Percentiles rank a stretch among this genome's conserved stretches.
phyloP scores from a whole-genome alignment of 2,888 invertebrate genomes.

The Troides aeacus region DNA sequence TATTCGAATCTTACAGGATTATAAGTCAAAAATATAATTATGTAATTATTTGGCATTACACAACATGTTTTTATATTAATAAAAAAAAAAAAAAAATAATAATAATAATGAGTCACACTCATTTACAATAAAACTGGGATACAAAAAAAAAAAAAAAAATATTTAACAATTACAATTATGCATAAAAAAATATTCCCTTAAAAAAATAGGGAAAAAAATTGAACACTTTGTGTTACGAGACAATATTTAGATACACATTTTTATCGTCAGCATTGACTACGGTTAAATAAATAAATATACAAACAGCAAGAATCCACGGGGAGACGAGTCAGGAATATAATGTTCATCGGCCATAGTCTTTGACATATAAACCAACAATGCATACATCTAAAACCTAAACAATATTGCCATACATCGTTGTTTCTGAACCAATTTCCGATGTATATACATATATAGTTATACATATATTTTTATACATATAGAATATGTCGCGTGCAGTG shows the following conservation, averaged over 20 bases:
- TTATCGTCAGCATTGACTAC: slow-evolving; percentile 60
- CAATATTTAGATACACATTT: slow-evolving; percentile 46
- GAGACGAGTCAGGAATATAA: slow-evolving; percentile 50
- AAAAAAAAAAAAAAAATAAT: slow-evolving; percentile 46
- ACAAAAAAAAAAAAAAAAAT: slow-evolving; percentile 39
- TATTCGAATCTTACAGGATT: slow-evolving; percentile 66
- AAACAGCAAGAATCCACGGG: slow-evolving; percentile 44
- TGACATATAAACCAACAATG: slow-evolving; percentile 60
- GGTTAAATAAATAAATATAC: slow-evolving; percentile 49
- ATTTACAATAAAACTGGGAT: slow-evolving; percentile 54
- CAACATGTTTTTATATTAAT: slow-evolving; percentile 60
- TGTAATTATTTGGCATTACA: slow-evolving; percentile 76
- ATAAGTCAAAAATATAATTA: slow-evolving; percentile 64
- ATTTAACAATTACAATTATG: slow-evolving; percentile 57
- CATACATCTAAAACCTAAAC: slow-evolving; percentile 61
- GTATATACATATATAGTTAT: slow-evolving; percentile 36
- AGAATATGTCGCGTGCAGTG: slow-evolving; percentile 40
- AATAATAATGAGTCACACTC: slow-evolving; percentile 67
- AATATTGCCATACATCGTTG: slow-evolving; percentile 73
- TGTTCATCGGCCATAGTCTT: slow-evolving; percentile 49
- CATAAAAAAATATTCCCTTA: slow-evolving; percentile 51
- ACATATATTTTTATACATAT: slow-evolving; percentile 30
- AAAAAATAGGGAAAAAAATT: slow-evolving; percentile 44
- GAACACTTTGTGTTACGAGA: slow-evolving; percentile 72
- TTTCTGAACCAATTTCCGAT: slow-evolving; percentile 53